Evolutionary conservation across 2,113 vertebrate species (phyloP).

Genomic region (Cervus canadensis): DNA sequence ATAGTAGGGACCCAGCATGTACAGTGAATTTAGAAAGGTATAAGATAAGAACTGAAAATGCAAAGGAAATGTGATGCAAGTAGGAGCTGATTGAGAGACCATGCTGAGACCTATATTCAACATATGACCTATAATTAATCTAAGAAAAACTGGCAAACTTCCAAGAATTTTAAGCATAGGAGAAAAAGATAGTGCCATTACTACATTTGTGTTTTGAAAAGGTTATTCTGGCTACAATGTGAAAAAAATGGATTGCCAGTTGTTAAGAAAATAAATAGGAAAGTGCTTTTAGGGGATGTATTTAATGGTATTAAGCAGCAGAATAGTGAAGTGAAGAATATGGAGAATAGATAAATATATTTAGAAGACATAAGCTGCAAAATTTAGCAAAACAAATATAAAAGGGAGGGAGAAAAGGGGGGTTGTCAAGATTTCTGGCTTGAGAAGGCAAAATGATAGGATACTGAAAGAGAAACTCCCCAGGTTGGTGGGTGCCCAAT

Average conservation of each 20-base stretch:
- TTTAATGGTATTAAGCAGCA: neutral
- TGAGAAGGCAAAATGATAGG: neutral
- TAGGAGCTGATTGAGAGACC: neutral
- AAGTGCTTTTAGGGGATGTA: neutral
- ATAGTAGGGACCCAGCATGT: neutral
- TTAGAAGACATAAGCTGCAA: neutral
- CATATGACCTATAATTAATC: neutral
- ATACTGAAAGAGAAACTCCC: too few relatives aligned
- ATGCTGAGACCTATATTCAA: neutral
- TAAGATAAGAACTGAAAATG: neutral
- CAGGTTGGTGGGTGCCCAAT: too few relatives aligned
- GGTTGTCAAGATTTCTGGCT: neutral
- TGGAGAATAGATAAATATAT: neutral
- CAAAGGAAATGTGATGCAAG: neutral
- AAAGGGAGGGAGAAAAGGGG: neutral
- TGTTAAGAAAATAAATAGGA: neutral
- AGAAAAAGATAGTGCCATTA: neutral
- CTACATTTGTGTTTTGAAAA: neutral
- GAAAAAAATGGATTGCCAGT: neutral
- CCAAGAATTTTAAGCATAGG: neutral
- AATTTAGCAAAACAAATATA: neutral
- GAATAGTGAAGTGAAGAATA: neutral
- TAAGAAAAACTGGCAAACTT: neutral
- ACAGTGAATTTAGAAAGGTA: neutral
- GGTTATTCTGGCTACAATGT: neutral